Evolutionary conservation across 2,888 invertebrate genomes (phyloP).

Genomic region (Amphiduros pacificus): DNA sequence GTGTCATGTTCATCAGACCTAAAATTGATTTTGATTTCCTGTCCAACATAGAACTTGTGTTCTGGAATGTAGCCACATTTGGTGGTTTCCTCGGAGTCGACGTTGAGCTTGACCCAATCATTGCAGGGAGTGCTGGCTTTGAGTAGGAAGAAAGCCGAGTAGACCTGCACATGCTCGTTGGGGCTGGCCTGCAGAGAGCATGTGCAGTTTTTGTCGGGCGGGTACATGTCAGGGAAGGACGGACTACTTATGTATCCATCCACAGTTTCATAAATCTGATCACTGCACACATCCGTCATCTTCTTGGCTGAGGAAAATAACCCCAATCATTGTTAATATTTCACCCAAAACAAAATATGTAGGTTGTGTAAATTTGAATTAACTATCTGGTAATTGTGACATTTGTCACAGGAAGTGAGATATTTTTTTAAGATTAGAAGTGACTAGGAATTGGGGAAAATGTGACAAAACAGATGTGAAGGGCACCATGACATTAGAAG

Average conservation of each 20-base stretch:
- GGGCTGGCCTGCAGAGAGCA: slow-evolving; percentile 14
- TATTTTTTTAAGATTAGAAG: no score
- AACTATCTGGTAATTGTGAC: no score
- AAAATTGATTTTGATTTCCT: slow-evolving; percentile 18
- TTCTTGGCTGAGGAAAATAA: not conserved
- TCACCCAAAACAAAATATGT: no score
- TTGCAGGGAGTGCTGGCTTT: slow-evolving; percentile 22
- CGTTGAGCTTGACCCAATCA: slow-evolving; percentile 23
- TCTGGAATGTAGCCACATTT: slow-evolving; percentile 27
- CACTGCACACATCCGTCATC: slow-evolving; percentile 17
- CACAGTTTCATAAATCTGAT: slow-evolving; percentile 4
- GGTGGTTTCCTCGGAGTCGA: slow-evolving; percentile 6
- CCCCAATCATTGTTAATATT: no score
- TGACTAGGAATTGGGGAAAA: no score
- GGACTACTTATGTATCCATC: slow-evolving; percentile 21
- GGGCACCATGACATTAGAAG: no score
- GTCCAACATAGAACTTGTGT: slow-evolving; percentile 9
- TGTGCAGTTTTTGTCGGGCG: slow-evolving; percentile 27
- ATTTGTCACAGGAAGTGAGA: no score
- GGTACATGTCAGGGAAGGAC: slow-evolving; percentile 28
- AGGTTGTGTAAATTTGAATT: no score
- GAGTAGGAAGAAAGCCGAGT: slow-evolving; percentile 26
- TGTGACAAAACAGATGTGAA: no score
- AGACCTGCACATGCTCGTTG: slow-evolving; percentile 8
- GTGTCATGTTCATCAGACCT: slow-evolving; percentile 21